Evolutionary conservation across 2,888 invertebrate species (phyloP), one percentile per base, ranked within the genome.

Genomic region (Cephus nigrinus): DNA sequence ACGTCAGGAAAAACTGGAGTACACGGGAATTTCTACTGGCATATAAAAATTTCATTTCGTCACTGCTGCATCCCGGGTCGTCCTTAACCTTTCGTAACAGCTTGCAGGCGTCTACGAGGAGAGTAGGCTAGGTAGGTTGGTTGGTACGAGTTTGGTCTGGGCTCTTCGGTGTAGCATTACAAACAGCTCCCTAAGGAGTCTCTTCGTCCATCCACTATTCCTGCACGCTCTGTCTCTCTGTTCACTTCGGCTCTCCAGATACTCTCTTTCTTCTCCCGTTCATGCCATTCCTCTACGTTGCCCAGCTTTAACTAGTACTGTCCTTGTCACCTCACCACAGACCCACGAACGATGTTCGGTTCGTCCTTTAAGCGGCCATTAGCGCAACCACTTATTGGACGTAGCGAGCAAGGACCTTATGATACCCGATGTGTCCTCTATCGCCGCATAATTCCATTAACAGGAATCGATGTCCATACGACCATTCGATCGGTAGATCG

Each of bases 331-430:
- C 23, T 55, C 23, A 55, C 55, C 55, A 55, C 72, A 35, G 69
- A 76, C 76, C 80, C 78, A 78, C 73, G 75, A 31, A 75, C 75
- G 78, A 78, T 9, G 80, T 80, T 79, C 76, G 78, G 79, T 80
- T 81, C 78, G 74, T 83, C 79, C 82, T 84, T 82, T 78, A 80
- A 84, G 77, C 79, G 82, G 79, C 83, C 81, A 83, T 84, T 82
- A 81, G 80, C 80, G 73, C 74, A 23, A 55, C 83, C 83, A 83
- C 82, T 84, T 82, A 84, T 80, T 81, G 80, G 80, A 76, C 74
- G 75, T 75, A 78, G 77, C 80, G 69, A 78, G 78, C 80, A 79
- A 79, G 80, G 80, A 74, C 81, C 81, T 75, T 79, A 82, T 77
- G 33, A 40, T 55, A 75, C 78, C 31, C 74, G 32, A 33, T 79